phyloP scores from a whole-genome alignment of 2,113 vertebrate genomes.

The Guaruba guarouba region DNA sequence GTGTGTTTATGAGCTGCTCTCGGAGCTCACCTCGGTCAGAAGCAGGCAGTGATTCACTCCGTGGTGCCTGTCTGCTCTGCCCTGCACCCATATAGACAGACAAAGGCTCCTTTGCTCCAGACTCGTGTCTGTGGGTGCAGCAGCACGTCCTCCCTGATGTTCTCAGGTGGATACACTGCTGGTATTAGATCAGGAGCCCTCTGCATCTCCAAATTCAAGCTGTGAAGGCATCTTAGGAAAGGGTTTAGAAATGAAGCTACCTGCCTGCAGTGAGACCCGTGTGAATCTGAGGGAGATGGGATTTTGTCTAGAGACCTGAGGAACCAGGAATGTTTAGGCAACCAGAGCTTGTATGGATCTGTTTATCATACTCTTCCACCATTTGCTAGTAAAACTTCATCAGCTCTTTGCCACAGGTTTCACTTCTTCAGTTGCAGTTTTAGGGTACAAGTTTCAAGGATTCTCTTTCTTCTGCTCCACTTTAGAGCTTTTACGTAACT shows the following conservation, averaged over 20 bases:
- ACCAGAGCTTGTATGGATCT: not conserved
- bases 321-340: not conserved
- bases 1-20: not conserved
- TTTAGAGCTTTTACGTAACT: not conserved
- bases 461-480: not conserved
- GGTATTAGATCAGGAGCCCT: not conserved
- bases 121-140: fast-evolving
- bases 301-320: not conserved
- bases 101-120: fast-evolving
- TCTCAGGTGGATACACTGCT: not conserved
- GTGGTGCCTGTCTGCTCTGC: fast-evolving
- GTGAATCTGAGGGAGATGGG: not conserved
- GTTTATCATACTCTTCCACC: not conserved
- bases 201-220: not conserved
- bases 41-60: not conserved
- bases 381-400: not conserved
- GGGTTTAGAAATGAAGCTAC: not conserved
- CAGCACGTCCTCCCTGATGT: fast-evolving
- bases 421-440: not conserved
- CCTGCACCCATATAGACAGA: fast-evolving
- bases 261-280: not conserved
- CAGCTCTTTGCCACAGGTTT: not conserved
- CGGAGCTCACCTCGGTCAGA: not conserved
- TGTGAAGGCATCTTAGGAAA: not conserved
- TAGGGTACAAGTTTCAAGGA: not conserved